Evolutionary conservation across 2,888 invertebrate genomes (phyloP).

Genomic region (Epinotia nisella): DNA sequence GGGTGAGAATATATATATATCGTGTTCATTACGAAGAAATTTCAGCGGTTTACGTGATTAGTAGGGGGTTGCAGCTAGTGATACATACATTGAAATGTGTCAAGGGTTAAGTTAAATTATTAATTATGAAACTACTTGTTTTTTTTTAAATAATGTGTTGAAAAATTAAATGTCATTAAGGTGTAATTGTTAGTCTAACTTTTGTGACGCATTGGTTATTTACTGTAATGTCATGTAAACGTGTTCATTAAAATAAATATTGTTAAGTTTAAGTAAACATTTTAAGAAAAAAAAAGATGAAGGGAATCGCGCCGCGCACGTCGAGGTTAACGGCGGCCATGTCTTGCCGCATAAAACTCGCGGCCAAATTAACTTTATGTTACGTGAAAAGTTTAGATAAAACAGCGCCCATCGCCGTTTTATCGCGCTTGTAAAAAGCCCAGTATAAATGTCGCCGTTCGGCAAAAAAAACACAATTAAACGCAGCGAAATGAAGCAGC

Average conservation of each 20-base stretch:
- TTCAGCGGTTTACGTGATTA: too few relatives aligned
- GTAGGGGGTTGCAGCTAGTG: too few relatives aligned
- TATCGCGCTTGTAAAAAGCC: conserved; percentile 19
- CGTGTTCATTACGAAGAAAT: background rate
- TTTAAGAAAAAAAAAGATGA: background rate
- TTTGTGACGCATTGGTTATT: background rate
- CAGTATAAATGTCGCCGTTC: conserved; percentile 27
- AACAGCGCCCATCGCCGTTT: background rate
- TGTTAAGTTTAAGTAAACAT: too few relatives aligned
- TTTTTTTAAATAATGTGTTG: too few relatives aligned
- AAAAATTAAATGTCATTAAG: too few relatives aligned
- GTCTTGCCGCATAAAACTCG: conserved; percentile 11
- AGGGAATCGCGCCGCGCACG: background rate
- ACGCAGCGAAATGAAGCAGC: conserved; percentile 46
- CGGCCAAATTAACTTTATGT: conserved; percentile 27
- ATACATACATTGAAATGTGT: too few relatives aligned
- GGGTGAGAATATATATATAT: background rate
- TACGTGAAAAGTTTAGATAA: conserved; percentile 22
- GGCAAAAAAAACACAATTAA: conserved; percentile 51
- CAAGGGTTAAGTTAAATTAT: too few relatives aligned
- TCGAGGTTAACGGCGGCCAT: conserved; percentile 1
- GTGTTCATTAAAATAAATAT: too few relatives aligned
- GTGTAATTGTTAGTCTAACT: too few relatives aligned
- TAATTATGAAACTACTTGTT: too few relatives aligned
- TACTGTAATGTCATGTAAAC: background rate